Evolutionary conservation across 92 coral and sea anemone species (phyloP), one percentile per base, ranked within the genome.

Genomic region (Phenganax marumi): DNA sequence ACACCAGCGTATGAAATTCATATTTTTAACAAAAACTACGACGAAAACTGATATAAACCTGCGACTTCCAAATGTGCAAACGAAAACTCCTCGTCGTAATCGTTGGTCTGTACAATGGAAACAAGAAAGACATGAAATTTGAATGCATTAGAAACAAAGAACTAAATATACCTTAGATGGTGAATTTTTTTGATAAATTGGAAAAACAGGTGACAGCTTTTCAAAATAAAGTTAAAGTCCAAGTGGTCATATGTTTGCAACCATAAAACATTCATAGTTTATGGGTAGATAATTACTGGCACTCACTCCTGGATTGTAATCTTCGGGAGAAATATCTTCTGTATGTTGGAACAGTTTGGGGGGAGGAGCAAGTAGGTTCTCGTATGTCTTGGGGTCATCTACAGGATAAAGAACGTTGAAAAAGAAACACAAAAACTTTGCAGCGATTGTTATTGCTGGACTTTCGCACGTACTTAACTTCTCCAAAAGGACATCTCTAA

Each of bases 31-130:
- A 33, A 58, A 58, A 23, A 18, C n/a, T n/a, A n/a, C 6, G 8
- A 19, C 10, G 16, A 10, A 6, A 10, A 66, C 11, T 66, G 8
- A 11, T 9, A 14, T 66, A 10, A 54, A 76, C 81, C 81, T 16
- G 39, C 10, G 10, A 25, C 52, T 9, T 76, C 81, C 53, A 76
- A 39, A 76, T 76, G 81, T 25, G 65, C 65, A 62, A 76, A 76
- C 0, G 81, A 68, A 22, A 76, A 76, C 54, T 55, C 19, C 16
- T 76, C 68, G 21, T 76, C 81, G 7, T 57, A 62, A 56, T 76
- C 81, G 24, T 57, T 24, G 17, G 46, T 76, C 68, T 76, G 3
- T 6, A 10, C 22, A 3, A 18, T 50, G 49, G 26, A 10, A 24
- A 68, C 26, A 19, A 24, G 63, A 13, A 13, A 56, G 1, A 13